Base-by-base conservation (phyloP, 1,140 invertebrate genomes). In the Scaptomyza graminum region DNA sequence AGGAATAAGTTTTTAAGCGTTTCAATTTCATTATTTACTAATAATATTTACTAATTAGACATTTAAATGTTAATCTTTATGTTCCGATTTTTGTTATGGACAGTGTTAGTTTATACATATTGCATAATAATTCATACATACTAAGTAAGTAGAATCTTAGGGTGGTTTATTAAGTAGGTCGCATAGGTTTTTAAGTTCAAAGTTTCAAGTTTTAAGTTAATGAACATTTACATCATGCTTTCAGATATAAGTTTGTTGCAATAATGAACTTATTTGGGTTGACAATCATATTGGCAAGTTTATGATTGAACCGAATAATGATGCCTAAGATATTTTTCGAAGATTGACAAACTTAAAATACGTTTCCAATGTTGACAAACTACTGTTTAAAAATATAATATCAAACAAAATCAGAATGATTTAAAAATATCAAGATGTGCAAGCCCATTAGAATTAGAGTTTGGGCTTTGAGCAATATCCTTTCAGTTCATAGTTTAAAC, bases 111-210 rank as follows among this genome's bases (percentile, higher is more conserved):
- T 72, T 63, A 79, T 59, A 66, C 47, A 54, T 76, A 74, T 83
- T 73, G 75, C 79, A 65, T 80, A 73, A 71, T 65, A 70, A 70
- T 57, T 51, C 49, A 78, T 77, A 54, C 41, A 74, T 76, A 63
- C 75, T 69, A 77, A 55, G 56, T 79, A 79, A 37, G 41, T 70
- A 56, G 52, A 37, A 77, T 77, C 50, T 71, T 71, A 57, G 68
- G 79, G 81, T 84, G 69, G 81, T 85, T 84, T 80, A 80, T 59
- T 65, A 79, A 70, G 61, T 85, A 85, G 81, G 76, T 84, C 76
- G 81, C 74, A 70, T 77, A 63, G 72, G 47, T 56, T 59, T 61
- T 47, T 34, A 54, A 37, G 37, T 56, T 67, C 15, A 4, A 13
- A 37, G 18, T 68, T 34, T 60, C 67, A 54, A 52, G 44, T 47